These are phyloP conservation scores for Brenthis ino DNA, from an alignment of 2,888 invertebrate genomes.

Conservation along the genomic window DNA sequence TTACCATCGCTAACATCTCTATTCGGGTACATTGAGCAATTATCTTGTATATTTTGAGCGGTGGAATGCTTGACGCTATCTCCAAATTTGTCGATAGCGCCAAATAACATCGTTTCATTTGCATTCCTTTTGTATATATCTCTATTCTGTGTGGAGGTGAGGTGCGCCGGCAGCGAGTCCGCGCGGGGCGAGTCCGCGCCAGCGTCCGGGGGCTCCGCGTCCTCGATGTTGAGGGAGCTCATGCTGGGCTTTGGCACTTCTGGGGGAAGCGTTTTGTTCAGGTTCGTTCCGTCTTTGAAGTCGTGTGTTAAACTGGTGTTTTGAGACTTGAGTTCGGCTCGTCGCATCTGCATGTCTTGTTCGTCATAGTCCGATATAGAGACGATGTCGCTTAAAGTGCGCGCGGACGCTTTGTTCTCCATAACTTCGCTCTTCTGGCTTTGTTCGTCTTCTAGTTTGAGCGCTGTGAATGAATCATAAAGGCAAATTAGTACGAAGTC, in stretches of 20 bases:
- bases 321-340: slow-evolving; percentile 68
- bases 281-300: slow-evolving; percentile 51
- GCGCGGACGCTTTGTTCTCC: slow-evolving; percentile 84
- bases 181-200: slow-evolving; percentile 65
- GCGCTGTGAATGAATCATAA: slow-evolving; percentile 65
- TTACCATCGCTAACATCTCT: slow-evolving; percentile 67
- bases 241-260: slow-evolving; percentile 61
- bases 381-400: slow-evolving; percentile 87
- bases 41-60: slow-evolving; percentile 66
- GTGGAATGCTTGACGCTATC: slow-evolving; percentile 54
- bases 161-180: slow-evolving; percentile 67
- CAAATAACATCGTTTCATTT: slow-evolving; percentile 74
- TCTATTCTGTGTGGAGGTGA: slow-evolving; percentile 70
- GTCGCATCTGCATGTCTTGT: slow-evolving; percentile 81
- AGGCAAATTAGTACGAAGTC: slow-evolving; percentile 38
- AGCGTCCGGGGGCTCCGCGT: slow-evolving; percentile 60
- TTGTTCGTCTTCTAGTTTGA: slow-evolving; percentile 83
- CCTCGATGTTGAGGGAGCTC: slow-evolving; percentile 68
- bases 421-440: slow-evolving; percentile 69
- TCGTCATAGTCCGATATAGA: slow-evolving; percentile 89
- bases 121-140: slow-evolving; percentile 68
- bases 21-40: slow-evolving; percentile 78
- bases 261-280: slow-evolving; percentile 65
- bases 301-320: slow-evolving; percentile 55
- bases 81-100: slow-evolving; percentile 53